Base-by-base conservation (phyloP, 1,140 invertebrate genomes). In the Pogonus chalceus region DNA sequence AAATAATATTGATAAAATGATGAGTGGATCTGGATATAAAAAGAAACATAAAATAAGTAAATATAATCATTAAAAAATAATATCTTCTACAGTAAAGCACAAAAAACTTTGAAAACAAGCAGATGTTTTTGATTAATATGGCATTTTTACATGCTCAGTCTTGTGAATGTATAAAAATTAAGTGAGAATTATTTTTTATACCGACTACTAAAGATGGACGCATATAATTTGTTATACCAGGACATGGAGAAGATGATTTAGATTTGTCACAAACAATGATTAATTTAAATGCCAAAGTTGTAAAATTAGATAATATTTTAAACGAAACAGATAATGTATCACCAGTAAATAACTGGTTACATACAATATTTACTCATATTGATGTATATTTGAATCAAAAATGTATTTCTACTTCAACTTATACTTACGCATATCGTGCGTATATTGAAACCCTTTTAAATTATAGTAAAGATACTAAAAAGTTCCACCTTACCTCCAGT, bases 311-410 rank as follows among this genome's bases (percentile, higher is more conserved):
- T 31, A 54, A 55, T 21, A 57, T 22, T 37, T 35, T 60, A 35
- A 35, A 35, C 10, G 35, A 46, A 24, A 20, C 54, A 37, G 59
- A 56, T 47, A 48, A 49, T 39, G 56, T 66, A 9, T 52, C 51
- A 18, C 59, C 60, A 12, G 57, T 65, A 2, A 72, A 71, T 59
- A 69, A 72, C 63, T 66, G 68, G 56, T 2, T 72, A 18, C 67
- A 71, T 58, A 68, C 63, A n/a, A 54, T 74, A 20, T 72, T 73
- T 52, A 65, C 54, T 58, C 66, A 70, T 49, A 56, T 72, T 0
- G 64, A 69, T 55, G 57, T 73, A 16, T 67, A 64, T 58, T 63
- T 75, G 9, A 73, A 73, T 63, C 69, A 72, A 58, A 71, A 69
- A 61, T 55, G 70, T 21, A 57, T 75, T 1, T 70, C 68, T 10